Evolutionary conservation across 2,888 invertebrate genomes (phyloP), one percentile per base, ranked within the genome.

Genomic region (Melanotus villosus): DNA sequence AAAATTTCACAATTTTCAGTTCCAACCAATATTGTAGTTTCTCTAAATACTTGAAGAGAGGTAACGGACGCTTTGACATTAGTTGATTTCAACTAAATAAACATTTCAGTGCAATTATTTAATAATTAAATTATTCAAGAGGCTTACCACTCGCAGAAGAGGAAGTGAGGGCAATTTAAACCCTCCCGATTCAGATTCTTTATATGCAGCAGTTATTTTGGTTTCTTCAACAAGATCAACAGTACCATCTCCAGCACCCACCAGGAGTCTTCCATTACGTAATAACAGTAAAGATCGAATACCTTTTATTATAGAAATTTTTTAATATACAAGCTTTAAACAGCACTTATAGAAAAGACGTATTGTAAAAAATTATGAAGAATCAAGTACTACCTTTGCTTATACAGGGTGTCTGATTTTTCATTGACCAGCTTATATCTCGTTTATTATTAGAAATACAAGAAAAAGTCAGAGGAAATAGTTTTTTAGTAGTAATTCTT

Each of bases 241-340:
- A 0, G 90, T 90, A 0, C 97, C 97, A 83, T 95, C 92, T 0
- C 97, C 97, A 2, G 93, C 90, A 0, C 97, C 97, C 66, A 97
- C 90, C 1, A 96, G 83, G 18, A 94, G 78, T 68, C 88, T 87
- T 0, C 89, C 90, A 56, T 88, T 87, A 0, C 86, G 86, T 79
- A 93, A 82, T 59, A 92, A 86, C 14, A 90, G 79, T 10, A 93
- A 86, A 0, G 90, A 87, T 63, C 91, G 89, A 0, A 94, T 90
- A 16, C 92, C 92, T 86, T 10, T 26, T 26, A 26, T 5, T 7
- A 26, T 32, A 9, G 9, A 32, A 32, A 32, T n/a, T n/a, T n/a
- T n/a, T n/a, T n/a, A n/a, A n/a, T n/a, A n/a, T n/a, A n/a, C n/a
- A n/a, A n/a, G n/a, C n/a, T n/a, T n/a, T n/a, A n/a, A n/a, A n/a